phyloP scores from a whole-genome alignment of 2,888 invertebrate species.

The Eupithecia subumbrata region DNA sequence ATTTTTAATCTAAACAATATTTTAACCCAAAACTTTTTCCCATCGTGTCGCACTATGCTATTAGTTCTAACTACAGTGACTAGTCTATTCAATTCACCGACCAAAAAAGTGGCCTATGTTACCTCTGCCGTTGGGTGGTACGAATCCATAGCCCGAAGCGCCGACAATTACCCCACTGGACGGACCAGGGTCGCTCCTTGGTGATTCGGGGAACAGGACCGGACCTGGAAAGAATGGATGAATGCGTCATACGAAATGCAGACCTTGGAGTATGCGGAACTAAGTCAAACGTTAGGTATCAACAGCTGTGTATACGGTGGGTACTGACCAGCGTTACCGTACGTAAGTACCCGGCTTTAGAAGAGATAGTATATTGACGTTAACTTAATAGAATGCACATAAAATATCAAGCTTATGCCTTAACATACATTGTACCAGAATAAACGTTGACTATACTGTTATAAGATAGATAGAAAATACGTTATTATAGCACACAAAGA shows the following conservation, averaged over 20 bases:
- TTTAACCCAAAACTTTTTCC: background rate
- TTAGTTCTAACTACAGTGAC: conserved; percentile 73
- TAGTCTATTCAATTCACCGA: conserved; percentile 63
- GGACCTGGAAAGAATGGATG: conserved; percentile 84
- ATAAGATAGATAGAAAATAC: too few relatives aligned
- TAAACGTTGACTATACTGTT: too few relatives aligned
- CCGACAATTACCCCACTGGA: conserved; percentile 92
- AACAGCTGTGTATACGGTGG: background rate
- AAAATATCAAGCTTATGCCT: too few relatives aligned
- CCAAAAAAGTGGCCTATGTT: conserved; percentile 85
- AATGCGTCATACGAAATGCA: conserved; percentile 37
- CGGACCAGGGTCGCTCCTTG: conserved; percentile 87
- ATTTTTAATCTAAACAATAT: background rate
- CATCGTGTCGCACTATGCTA: conserved; percentile 53
- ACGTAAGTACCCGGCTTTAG: too few relatives aligned
- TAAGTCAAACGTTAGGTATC: background rate
- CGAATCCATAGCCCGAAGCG: conserved; percentile 93
- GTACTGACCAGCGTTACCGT: background rate
- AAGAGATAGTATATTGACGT: too few relatives aligned
- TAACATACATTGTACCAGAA: too few relatives aligned
- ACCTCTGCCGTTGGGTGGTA: conserved; percentile 89
- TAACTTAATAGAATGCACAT: too few relatives aligned
- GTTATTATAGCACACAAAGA: too few relatives aligned
- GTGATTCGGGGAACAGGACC: conserved; percentile 90
- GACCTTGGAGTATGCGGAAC: conserved; percentile 23